Evolutionary conservation across 2,797 vertebrate genomes (phyloP).

Genomic region (Buphagus erythrorhynchus): DNA sequence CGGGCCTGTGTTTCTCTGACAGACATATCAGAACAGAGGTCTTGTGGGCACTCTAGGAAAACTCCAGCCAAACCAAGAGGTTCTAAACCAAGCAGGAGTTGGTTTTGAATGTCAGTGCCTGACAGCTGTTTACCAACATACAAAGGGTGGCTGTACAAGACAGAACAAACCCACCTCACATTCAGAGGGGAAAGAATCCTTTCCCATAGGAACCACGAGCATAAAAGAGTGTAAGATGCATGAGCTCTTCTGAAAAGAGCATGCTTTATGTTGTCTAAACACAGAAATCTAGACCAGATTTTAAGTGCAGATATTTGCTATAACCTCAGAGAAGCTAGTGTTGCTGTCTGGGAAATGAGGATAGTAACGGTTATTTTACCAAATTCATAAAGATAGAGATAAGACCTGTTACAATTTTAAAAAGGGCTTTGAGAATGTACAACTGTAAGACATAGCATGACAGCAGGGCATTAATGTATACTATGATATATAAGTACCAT

Average conservation of each 20-base stretch:
- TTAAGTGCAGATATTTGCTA: neutral
- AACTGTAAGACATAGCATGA: neutral
- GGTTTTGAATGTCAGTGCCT: neutral
- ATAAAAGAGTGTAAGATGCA: neutral
- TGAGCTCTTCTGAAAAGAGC: neutral
- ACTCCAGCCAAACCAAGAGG: neutral
- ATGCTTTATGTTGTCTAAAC: neutral
- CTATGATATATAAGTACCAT: constrained; percentile 48
- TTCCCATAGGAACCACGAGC: neutral
- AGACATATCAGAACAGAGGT: neutral
- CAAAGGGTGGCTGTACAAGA: neutral
- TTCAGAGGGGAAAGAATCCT: neutral
- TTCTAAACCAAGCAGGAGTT: neutral
- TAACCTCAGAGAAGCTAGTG: neutral
- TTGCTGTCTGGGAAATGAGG: neutral
- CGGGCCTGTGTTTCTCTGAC: neutral
- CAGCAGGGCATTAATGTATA: constrained; percentile 5
- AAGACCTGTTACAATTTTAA: neutral
- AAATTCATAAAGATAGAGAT: neutral
- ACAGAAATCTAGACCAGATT: neutral
- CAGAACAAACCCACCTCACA: neutral
- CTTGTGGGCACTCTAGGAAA: neutral
- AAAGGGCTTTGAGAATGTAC: neutral
- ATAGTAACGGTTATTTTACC: neutral
- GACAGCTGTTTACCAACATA: neutral